Percentiles rank a stretch among this genome's conserved stretches.
Evolutionary conservation across 2,113 vertebrate genomes (phyloP).

Genomic region (Neodon shergylaensis): DNA sequence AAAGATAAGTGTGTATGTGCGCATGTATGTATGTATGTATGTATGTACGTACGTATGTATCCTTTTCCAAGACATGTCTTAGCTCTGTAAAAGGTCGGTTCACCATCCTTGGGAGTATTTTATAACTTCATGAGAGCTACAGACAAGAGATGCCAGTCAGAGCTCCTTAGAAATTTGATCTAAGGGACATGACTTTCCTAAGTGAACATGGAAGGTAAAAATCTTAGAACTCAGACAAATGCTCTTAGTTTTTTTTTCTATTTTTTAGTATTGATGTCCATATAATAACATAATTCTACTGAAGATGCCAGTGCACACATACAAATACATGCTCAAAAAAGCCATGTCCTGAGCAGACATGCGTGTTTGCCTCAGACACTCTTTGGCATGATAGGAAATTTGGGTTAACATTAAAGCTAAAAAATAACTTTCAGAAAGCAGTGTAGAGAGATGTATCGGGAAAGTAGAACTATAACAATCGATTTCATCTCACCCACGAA

Average conservation of each 20-base stretch:
- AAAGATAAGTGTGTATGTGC: too few relatives aligned
- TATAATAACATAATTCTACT: constrained; percentile 6
- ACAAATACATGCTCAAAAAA: constrained; percentile 13
- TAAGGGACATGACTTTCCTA: not conserved
- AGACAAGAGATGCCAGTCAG: not conserved
- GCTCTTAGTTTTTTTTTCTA: not conserved
- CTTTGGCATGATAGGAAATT: constrained; percentile 38
- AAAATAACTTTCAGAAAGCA: constrained; percentile 45
- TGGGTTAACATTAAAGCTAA: constrained; percentile 38
- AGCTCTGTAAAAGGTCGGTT: constrained; percentile 9
- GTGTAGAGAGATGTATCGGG: constrained; percentile 21
- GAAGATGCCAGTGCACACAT: not conserved
- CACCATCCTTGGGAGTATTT: not conserved
- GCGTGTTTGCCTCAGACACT: not conserved
- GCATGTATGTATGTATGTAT: too few relatives aligned
- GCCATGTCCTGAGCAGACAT: not conserved
- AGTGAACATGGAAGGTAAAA: not conserved
- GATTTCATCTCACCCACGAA: constrained; percentile 18
- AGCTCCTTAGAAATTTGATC: not conserved
- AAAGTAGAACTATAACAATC: constrained; percentile 41
- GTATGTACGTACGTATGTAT: too few relatives aligned
- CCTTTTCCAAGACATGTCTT: constrained; percentile 15
- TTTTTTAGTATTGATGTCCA: not conserved
- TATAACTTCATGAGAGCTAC: not conserved
- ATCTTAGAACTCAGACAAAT: not conserved